Conservation (phyloP, 2,797 vertebrate species). For the Liasis olivaceus region DNA sequence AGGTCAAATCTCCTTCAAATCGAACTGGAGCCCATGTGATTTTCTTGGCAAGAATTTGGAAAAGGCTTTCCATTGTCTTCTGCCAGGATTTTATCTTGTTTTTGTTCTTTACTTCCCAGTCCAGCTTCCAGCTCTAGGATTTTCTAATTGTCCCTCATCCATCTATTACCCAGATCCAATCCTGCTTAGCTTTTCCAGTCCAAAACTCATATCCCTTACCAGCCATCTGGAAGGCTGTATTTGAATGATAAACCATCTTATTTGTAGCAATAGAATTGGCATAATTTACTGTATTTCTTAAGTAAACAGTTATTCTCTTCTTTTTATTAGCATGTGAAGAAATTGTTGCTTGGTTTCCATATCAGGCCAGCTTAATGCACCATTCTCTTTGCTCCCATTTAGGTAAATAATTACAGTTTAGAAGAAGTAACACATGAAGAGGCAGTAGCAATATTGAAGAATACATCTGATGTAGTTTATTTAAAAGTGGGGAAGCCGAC, state of each 20-base stretch:
- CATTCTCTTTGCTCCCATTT: slow-evolving; percentile 42
- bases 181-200: not conserved
- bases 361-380: not conserved
- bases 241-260: not conserved
- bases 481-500: slow-evolving; percentile 96
- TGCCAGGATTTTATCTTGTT: not conserved
- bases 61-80: not conserved
- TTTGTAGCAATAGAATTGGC: not conserved
- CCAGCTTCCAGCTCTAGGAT: not conserved
- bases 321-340: not conserved
- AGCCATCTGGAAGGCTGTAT: not conserved
- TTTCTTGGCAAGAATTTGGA: no score
- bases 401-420: slow-evolving; percentile 97
- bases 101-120: not conserved
- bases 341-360: not conserved
- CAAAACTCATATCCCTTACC: not conserved
- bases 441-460: slow-evolving; percentile 95
- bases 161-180: not conserved
- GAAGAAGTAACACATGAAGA: slow-evolving; percentile 97
- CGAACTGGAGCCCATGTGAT: no score
- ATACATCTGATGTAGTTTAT: slow-evolving; percentile 93
- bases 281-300: not conserved
- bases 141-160: not conserved
- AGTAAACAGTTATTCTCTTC: not conserved
- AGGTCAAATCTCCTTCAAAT: no score